Base-by-base conservation (phyloP, 2,888 invertebrate species). In the Heliconius charithonia region DNA sequence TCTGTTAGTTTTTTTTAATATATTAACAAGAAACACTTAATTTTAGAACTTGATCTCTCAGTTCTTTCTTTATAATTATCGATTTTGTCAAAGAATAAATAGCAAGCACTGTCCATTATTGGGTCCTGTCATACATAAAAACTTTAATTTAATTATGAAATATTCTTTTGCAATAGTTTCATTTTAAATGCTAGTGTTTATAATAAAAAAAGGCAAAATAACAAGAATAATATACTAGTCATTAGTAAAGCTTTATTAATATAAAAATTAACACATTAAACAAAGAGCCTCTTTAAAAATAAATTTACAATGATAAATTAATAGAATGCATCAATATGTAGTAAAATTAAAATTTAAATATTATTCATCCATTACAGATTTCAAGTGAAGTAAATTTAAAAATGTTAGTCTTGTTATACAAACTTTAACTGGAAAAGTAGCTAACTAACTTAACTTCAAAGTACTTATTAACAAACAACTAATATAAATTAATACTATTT, bases 191-290 rank as follows among this genome's bases (percentile, higher is more conserved):
- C 59, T 41, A 16, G 3, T 19, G n/a, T 9, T 41, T n/a, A 37
- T 2, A 3, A 1, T 16, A 69, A 69, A 19, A 25, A 59, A 16
- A 9, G 16, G 32, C 4, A 41, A 37, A 41, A 12, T n/a, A 25
- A 37, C 4, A 72, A 72, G 6, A n/a, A 16, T 12, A 72, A 59
- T 13, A 56, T 7, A 29, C 12, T 6, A 25, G 1, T 16, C 7
- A 59, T 59, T 37, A 72, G 71, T 59, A 72, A 71, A 72, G 59
- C 59, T 72, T 72, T 72, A 72, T 72, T 72, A 37, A 59, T 59
- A 32, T 59, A 72, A 59, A 72, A 32, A 72, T 16, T 37, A 29
- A 72, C 32, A 37, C 32, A 32, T 72, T 59, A 25, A 32, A 72
- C n/a, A 32, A 72, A 32, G n/a, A 72, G 72, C 72, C 72, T 72